Percentiles rank a stretch among this genome's conserved stretches.
phyloP scores from a whole-genome alignment of 2,113 vertebrate species.

The Scomber scombrus region DNA sequence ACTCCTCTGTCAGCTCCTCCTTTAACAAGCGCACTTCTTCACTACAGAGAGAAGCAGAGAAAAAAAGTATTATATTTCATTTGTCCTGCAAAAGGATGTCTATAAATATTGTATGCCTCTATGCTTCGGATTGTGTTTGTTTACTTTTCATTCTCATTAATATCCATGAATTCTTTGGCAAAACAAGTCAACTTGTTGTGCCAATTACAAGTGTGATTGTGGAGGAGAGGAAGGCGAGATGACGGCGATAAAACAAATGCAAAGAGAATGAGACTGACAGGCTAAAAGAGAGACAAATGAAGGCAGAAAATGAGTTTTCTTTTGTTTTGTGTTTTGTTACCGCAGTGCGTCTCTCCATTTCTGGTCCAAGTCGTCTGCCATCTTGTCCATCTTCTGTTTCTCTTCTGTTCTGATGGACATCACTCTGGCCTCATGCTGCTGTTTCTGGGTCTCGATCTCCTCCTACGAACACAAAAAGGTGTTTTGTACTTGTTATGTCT shows the following conservation, averaged over 20 bases:
- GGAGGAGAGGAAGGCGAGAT: not conserved
- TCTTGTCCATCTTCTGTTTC: slow-evolving; percentile 92
- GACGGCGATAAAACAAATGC: slow-evolving; percentile 16
- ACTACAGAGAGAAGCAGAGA: slow-evolving; percentile 73
- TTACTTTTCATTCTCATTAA: slow-evolving; percentile 14
- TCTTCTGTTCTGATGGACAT: slow-evolving; percentile 91
- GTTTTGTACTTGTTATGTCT: too few species aligned
- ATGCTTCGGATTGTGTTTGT: not conserved
- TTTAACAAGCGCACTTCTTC: slow-evolving; percentile 92
- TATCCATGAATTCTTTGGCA: slow-evolving; percentile 3
- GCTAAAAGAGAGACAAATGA: not conserved
- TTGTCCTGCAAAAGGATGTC: slow-evolving; percentile 5
- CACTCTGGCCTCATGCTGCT: slow-evolving; percentile 90
- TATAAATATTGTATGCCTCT: slow-evolving; percentile 8
- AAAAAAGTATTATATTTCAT: not conserved
- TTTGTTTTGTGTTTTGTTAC: slow-evolving; percentile 68
- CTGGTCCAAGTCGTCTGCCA: slow-evolving; percentile 92
- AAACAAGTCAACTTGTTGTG: not conserved
- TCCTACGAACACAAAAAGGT: slow-evolving; percentile 79
- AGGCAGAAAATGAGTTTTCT: too few species aligned
- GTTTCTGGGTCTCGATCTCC: slow-evolving; percentile 92
- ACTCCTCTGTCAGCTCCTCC: slow-evolving; percentile 92
- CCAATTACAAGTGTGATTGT: slow-evolving; percentile 2
- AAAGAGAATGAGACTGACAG: slow-evolving; percentile 4
- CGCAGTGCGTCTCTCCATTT: slow-evolving; percentile 97